Conservation (phyloP, 2,888 invertebrate species). For the Clepsis dumicolana region DNA sequence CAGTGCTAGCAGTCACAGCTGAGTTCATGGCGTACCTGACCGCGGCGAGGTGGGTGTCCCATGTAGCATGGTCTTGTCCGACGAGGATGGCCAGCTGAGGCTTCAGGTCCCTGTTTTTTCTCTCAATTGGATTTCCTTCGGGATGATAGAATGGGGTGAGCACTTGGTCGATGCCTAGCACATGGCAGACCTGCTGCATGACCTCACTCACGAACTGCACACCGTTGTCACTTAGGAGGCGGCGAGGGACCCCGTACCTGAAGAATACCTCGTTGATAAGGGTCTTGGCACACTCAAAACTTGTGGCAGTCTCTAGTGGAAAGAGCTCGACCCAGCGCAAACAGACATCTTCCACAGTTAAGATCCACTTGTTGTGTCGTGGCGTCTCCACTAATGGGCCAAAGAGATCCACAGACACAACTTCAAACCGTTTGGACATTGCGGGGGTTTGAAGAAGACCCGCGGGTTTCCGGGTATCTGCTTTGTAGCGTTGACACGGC, state of each 20-base stretch:
- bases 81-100: constrained; percentile 45
- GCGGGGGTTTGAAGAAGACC: neutral
- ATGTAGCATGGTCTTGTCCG: constrained; percentile 20
- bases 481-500: neutral
- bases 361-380: constrained; percentile 46
- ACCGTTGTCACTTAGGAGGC: constrained; percentile 50
- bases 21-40: constrained; percentile 3
- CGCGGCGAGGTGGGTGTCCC: constrained; percentile 36
- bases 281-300: constrained; percentile 42
- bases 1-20: constrained; percentile 13
- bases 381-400: constrained; percentile 45
- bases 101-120: constrained; percentile 54
- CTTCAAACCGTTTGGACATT: neutral
- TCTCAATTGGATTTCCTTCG: constrained; percentile 54
- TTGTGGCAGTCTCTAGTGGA: constrained; percentile 45
- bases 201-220: constrained; percentile 47
- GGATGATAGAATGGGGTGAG: constrained; percentile 45
- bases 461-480: neutral
- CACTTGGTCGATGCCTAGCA: constrained; percentile 40
- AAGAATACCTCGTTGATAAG: constrained; percentile 47
- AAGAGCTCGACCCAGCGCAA: constrained; percentile 51
- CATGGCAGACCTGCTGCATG: constrained; percentile 45
- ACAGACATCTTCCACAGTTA: constrained; percentile 47
- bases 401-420: constrained; percentile 52
- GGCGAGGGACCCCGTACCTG: constrained; percentile 54